Evolutionary conservation across 2,888 invertebrate species (phyloP).

Genomic region (Philaethria dido): DNA sequence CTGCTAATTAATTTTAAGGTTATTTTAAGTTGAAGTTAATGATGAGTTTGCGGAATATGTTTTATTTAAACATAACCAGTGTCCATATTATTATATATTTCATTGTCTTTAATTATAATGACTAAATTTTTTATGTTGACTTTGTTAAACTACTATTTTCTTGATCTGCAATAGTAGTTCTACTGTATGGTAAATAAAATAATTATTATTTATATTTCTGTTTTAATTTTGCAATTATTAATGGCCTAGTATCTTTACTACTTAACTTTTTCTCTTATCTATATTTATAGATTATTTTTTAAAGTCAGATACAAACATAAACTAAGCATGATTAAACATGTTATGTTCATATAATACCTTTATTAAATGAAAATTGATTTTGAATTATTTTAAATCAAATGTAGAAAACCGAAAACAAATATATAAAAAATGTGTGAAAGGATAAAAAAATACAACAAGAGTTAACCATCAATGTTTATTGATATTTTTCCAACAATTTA

Average conservation of each 20-base stretch:
- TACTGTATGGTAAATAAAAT: conserved; percentile 10
- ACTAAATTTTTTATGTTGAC: neutral
- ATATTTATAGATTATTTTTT: too few relatives aligned
- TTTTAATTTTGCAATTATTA: neutral
- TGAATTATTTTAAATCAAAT: too few relatives aligned
- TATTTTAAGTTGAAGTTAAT: conserved; percentile 44
- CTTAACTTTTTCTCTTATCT: too few relatives aligned
- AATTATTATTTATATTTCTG: neutral
- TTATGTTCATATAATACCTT: too few relatives aligned
- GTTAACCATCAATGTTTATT: conserved; percentile 43
- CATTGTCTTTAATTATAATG: neutral
- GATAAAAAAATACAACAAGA: neutral
- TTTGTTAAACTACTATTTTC: conserved; percentile 9
- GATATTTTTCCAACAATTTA: conserved; percentile 45
- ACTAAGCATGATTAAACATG: too few relatives aligned
- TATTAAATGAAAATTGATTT: too few relatives aligned
- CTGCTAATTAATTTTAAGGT: conserved; percentile 85
- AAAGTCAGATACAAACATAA: too few relatives aligned
- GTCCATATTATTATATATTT: conserved; percentile 7
- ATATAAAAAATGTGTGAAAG: neutral
- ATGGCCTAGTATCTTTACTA: too few relatives aligned
- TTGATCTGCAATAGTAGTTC: neutral
- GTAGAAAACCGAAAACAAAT: neutral
- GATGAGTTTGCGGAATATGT: conserved; percentile 6
- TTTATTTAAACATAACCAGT: conserved; percentile 11